These are phyloP conservation scores for Mythimna vitellina DNA, from an alignment of 2,888 invertebrate genomes.

Conservation along the genomic window DNA sequence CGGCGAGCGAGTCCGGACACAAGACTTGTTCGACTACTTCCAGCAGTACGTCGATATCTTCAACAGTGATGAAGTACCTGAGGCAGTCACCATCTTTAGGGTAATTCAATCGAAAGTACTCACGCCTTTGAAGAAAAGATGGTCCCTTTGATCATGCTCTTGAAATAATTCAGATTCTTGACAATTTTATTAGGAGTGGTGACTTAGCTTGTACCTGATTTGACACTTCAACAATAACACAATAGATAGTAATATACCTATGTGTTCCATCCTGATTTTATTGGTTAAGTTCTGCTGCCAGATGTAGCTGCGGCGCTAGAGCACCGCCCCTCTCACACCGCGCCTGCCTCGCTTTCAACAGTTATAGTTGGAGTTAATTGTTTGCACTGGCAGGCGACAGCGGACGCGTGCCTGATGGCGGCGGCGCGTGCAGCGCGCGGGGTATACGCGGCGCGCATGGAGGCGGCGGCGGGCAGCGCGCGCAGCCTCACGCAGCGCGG, in stretches of 20 bases:
- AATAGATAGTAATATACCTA: no score
- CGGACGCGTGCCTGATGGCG: slow-evolving; percentile 56
- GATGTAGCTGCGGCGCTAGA: neutral
- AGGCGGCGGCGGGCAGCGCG: slow-evolving; percentile 59
- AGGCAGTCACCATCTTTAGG: slow-evolving; percentile 99
- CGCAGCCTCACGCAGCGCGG: slow-evolving; percentile 7
- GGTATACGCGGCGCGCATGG: slow-evolving; percentile 60
- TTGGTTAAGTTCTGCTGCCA: neutral
- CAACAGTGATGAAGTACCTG: slow-evolving; percentile 98
- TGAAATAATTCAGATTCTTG: neutral
- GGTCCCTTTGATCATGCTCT: neutral
- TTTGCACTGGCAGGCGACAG: slow-evolving; percentile 57
- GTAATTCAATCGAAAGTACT: neutral
- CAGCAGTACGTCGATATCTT: slow-evolving; percentile 99
- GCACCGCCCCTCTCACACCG: neutral
- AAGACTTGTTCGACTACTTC: slow-evolving; percentile 98
- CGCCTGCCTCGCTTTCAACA: neutral
- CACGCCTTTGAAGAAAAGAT: neutral
- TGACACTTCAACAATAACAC: no score
- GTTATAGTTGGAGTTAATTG: neutral
- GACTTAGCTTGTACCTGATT: neutral
- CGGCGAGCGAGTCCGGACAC: slow-evolving; percentile 96
- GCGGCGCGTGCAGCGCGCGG: slow-evolving; percentile 58
- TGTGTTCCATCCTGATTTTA: neutral
- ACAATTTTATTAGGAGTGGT: neutral